These are phyloP conservation scores for Lontra canadensis DNA, from an alignment of 2,113 vertebrate genomes.

Conservation along the genomic window DNA sequence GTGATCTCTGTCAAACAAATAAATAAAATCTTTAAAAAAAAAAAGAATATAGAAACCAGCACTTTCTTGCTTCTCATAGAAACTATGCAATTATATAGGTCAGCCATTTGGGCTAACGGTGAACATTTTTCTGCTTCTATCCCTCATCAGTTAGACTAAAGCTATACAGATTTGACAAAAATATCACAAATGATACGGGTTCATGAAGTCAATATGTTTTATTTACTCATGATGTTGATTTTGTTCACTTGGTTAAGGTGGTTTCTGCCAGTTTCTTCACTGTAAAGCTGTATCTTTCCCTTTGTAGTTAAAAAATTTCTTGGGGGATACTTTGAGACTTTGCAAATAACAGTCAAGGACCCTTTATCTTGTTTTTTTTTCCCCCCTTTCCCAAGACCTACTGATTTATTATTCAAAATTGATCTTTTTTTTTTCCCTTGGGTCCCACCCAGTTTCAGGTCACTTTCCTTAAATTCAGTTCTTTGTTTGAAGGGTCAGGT, in stretches of 20 bases:
- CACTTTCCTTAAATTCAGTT: not conserved
- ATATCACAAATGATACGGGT: not conserved
- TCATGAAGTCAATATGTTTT: not conserved
- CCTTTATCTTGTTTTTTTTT: not conserved
- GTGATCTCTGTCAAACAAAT: too few species aligned
- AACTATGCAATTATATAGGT: not conserved
- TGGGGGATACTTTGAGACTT: not conserved
- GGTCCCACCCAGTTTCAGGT: not conserved
- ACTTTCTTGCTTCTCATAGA: not conserved
- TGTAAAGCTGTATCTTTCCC: not conserved
- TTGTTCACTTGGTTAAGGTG: not conserved
- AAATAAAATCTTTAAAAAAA: too few species aligned
- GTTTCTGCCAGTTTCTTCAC: not conserved
- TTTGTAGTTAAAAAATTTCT: constrained; percentile 4
- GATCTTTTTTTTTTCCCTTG: not conserved
- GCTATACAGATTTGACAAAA: not conserved
- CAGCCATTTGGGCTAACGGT: not conserved
- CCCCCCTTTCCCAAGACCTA: not conserved
- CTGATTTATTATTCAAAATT: not conserved
- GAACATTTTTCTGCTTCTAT: not conserved
- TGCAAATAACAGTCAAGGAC: not conserved
- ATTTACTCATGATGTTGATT: not conserved
- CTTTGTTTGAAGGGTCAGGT: not conserved
- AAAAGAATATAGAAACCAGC: not conserved
- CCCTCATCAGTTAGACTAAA: not conserved